A percentile compares a stretch with the other conserved stretches of the same genome.
Conservation (phyloP, 2,888 invertebrate genomes). For the Epicampocera succincta region DNA sequence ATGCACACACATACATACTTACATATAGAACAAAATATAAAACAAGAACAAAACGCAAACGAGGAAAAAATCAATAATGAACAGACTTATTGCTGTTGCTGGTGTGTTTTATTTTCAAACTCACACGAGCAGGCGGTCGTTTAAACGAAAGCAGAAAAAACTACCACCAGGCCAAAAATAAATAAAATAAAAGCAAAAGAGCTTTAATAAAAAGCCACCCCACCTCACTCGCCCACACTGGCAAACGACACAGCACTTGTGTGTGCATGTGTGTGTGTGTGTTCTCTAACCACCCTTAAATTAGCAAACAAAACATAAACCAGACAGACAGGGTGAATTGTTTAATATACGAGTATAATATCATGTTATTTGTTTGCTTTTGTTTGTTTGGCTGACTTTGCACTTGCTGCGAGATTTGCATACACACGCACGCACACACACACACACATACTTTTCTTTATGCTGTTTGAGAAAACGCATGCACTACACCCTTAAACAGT, state of each 20-base stretch:
- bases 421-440: neutral
- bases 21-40: conserved; percentile 33
- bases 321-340: conserved; percentile 44
- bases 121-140: neutral
- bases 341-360: neutral
- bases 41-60: conserved; percentile 24
- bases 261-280: neutral
- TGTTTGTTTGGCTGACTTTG: conserved; percentile 41
- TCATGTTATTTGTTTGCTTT: conserved; percentile 12
- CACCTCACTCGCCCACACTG: conserved; percentile 5
- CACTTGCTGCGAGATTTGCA: conserved; percentile 57
- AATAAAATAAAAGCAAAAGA: conserved; percentile 46
- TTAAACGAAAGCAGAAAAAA: conserved; percentile 19
- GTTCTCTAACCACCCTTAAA: conserved; percentile 25
- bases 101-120: neutral
- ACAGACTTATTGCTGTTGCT: conserved; percentile 74
- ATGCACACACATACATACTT: neutral
- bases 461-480: conserved; percentile 69
- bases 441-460: neutral
- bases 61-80: conserved; percentile 77
- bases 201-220: conserved; percentile 43
- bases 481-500: conserved; percentile 72
- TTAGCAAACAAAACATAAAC: neutral
- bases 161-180: conserved; percentile 46
- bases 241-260: neutral